Conservation (phyloP, 1,140 invertebrate genomes). For the Akabosia matsudoensis region DNA sequence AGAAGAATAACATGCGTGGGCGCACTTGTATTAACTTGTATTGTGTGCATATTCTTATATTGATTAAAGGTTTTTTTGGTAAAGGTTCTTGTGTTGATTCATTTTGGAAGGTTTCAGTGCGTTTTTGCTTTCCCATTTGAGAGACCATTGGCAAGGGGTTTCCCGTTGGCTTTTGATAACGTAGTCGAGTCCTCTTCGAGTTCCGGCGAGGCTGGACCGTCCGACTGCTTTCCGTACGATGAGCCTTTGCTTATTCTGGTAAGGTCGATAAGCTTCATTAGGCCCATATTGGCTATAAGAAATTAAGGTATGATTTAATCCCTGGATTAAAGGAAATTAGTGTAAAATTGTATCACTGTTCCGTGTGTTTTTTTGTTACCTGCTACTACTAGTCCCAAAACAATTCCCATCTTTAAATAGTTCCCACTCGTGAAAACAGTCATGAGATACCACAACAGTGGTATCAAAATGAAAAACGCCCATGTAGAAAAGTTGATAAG, state of each 20-base stretch:
- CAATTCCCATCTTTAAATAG: constrained; percentile 66
- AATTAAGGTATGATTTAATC: not conserved
- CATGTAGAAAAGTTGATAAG: constrained; percentile 70
- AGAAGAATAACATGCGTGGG: too few relatives aligned
- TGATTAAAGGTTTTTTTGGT: too few relatives aligned
- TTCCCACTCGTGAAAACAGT: constrained; percentile 68
- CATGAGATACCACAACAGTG: constrained; percentile 61
- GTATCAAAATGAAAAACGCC: constrained; percentile 65
- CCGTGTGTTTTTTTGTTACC: too few relatives aligned
- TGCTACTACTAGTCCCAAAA: constrained; percentile 61
- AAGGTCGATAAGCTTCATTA: constrained; percentile 64
- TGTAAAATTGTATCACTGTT: too few relatives aligned
- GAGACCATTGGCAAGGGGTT: not conserved
- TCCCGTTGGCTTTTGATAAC: not conserved
- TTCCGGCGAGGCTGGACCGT: not conserved
- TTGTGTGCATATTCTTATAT: too few relatives aligned
- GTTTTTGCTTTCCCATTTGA: not conserved
- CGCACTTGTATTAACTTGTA: too few relatives aligned
- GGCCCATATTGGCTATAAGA: not conserved
- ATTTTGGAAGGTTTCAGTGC: not conserved
- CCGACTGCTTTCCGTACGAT: constrained; percentile 52
- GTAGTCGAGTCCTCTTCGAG: not conserved
- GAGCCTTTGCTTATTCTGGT: constrained; percentile 77
- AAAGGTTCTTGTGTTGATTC: too few relatives aligned
- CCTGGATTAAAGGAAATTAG: not conserved